Percentiles rank a stretch among this genome's conserved stretches.
Evolutionary conservation across 2,888 invertebrate genomes (phyloP).

Genomic region (Willowsia nigromaculata): DNA sequence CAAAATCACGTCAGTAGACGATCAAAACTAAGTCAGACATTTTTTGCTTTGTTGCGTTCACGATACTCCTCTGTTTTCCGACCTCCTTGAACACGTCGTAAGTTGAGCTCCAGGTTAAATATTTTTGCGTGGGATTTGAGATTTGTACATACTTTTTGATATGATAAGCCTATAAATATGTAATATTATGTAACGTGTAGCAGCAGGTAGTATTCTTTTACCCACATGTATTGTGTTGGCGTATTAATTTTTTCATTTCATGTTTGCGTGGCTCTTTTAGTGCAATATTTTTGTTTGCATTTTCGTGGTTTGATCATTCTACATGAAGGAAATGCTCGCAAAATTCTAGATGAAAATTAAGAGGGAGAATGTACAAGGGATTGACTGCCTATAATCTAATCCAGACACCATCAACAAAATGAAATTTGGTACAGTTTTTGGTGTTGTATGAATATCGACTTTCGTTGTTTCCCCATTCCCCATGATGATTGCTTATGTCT

Average conservation of each 20-base stretch:
- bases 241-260: neutral
- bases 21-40: conserved; percentile 39
- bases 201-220: too few relatives aligned
- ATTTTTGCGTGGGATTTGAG: conserved; percentile 8
- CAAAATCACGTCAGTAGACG: conserved; percentile 41
- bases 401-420: too few relatives aligned
- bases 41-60: neutral
- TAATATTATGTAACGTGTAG: neutral
- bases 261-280: too few relatives aligned
- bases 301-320: neutral
- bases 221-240: neutral
- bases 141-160: neutral
- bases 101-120: conserved; percentile 17
- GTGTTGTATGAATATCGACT: too few relatives aligned
- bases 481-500: too few relatives aligned
- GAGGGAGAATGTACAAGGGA: too few relatives aligned
- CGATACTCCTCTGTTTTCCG: neutral
- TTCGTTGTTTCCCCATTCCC: too few relatives aligned
- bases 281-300: neutral
- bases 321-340: too few relatives aligned
- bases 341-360: too few relatives aligned
- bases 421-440: too few relatives aligned
- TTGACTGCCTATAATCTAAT: too few relatives aligned
- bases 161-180: neutral
- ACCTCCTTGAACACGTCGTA: neutral